Evolutionary conservation across 2,797 vertebrate species (phyloP).

Genomic region (Carduelis carduelis): DNA sequence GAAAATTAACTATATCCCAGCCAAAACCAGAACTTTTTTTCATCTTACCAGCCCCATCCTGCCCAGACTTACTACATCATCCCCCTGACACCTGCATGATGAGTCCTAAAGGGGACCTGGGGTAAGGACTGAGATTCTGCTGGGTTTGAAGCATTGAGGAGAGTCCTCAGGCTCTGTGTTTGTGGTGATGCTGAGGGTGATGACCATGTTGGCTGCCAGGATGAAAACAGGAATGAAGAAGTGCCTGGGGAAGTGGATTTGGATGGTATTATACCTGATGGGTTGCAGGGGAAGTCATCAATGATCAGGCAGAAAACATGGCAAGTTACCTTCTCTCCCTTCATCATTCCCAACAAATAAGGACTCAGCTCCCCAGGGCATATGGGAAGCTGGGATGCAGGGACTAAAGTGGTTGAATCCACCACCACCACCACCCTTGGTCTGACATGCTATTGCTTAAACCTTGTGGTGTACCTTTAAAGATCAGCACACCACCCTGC

Average conservation of each 20-base stretch:
- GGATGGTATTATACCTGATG: background rate
- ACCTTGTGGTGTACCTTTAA: background rate
- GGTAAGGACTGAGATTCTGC: background rate
- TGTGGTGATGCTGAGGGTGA: background rate
- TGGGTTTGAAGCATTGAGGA: background rate
- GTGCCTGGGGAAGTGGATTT: background rate
- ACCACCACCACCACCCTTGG: background rate
- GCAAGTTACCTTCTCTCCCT: background rate
- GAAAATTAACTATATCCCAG: background rate
- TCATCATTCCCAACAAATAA: background rate
- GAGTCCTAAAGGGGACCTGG: background rate
- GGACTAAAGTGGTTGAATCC: background rate
- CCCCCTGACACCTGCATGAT: background rate
- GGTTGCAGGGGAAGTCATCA: background rate
- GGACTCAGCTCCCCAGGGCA: background rate
- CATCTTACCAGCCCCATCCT: background rate
- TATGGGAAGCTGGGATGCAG: background rate
- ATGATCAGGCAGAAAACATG: background rate
- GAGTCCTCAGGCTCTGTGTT: background rate
- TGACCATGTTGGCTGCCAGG: background rate
- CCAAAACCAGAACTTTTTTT: background rate
- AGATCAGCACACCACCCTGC: background rate
- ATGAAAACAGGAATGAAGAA: background rate
- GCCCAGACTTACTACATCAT: background rate
- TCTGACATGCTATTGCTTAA: background rate